A percentile compares a stretch with the other conserved stretches of the same genome.
Evolutionary conservation across 1,140 invertebrate species (phyloP).

Genomic region (Heliconius hermathena): DNA sequence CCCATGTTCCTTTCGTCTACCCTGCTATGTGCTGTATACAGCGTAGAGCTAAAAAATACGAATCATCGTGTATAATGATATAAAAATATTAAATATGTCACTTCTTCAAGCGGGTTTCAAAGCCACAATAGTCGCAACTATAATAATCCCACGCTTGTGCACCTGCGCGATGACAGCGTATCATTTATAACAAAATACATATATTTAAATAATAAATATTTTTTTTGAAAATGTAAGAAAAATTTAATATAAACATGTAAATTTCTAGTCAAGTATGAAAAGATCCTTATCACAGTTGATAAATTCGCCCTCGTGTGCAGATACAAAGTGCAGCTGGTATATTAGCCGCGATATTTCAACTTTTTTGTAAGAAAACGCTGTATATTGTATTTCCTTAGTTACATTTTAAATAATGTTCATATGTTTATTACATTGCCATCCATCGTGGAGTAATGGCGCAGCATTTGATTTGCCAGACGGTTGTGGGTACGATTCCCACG

Average conservation of each 20-base stretch:
- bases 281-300: conserved; percentile 12
- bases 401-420: not conserved
- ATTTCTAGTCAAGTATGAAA: conserved; percentile 13
- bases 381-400: not conserved
- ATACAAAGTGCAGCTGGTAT: conserved; percentile 28
- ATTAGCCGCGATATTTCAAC: conserved; percentile 3
- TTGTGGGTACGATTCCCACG: not conserved
- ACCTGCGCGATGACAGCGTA: too few species aligned
- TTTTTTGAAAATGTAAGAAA: not conserved
- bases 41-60: too few species aligned
- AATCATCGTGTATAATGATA: too few species aligned
- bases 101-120: too few species aligned
- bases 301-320: conserved; percentile 22
- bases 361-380: conserved; percentile 1
- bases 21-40: too few species aligned
- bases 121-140: too few species aligned
- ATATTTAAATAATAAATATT: too few species aligned
- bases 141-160: too few species aligned
- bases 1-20: too few species aligned
- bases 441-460: not conserved
- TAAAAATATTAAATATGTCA: too few species aligned
- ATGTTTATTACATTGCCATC: not conserved
- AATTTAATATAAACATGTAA: not conserved
- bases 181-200: not conserved
- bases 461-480: not conserved